Evolutionary conservation across 2,888 invertebrate species (phyloP), one percentile per base, ranked within the genome.

Genomic region (Cosmopolites sordidus): DNA sequence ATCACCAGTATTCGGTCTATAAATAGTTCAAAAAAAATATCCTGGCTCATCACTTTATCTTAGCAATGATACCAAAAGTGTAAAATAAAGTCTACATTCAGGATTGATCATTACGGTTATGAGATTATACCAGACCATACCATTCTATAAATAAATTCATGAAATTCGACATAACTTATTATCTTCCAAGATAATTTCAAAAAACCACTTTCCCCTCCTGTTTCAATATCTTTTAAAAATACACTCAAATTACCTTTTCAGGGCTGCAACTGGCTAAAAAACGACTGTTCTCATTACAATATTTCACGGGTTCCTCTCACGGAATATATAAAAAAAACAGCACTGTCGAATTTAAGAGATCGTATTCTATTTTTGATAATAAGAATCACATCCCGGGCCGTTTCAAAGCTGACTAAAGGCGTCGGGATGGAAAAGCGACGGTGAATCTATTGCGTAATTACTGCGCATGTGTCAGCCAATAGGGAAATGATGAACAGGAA

Each of bases 401-500:
- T 46, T 39, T 45, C 16, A 38, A 47, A 37, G 39, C 43, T 50
- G 42, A 51, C 52, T 48, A 52, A 40, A 56, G 53, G 56, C 56
- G 56, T 56, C 56, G 49, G 40, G 56, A 56, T 46, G 52, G 42
- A 39, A 43, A 44, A 16, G 12, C 48, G 48, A 46, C 52, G 48
- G 18, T 43, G 43, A 56, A 50, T 29, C 49, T 50, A 52, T 56
- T 53, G 53, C 56, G 56, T 50, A 53, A 53, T 42, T 39, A 50
- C 37, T 56, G 53, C 56, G 56, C 56, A 53, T 49, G 53, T 53
- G 49, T 50, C 47, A 49, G 44, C 48, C 51, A 42, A 44, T 38
- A 48, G 49, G 51, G 43, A 56, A 52, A 42, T 45, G 47, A 52
- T 52, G 38, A 50, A 53, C 49, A 56, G 53, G 53, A 53, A 53